Evolutionary conservation across 2,888 invertebrate genomes (phyloP).

Genomic region (Amitus sp.): DNA sequence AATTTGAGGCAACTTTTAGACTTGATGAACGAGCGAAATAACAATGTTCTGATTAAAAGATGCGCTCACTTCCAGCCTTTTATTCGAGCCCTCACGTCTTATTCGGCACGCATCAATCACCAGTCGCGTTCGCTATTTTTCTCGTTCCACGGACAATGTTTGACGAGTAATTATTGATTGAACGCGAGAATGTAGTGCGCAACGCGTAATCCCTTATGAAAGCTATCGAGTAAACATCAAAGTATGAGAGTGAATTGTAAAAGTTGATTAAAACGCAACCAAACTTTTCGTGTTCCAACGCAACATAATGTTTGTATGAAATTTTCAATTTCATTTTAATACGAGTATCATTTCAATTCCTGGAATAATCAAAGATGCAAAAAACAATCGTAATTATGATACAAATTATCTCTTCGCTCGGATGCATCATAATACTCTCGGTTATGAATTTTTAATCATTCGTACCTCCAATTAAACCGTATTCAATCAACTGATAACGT

Average conservation of each 20-base stretch:
- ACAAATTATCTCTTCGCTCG: too few species aligned
- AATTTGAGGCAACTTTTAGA: background rate
- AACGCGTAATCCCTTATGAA: background rate
- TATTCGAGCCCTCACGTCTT: background rate
- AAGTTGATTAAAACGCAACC: constrained; percentile 48
- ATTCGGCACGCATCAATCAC: background rate
- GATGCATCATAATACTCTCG: too few species aligned
- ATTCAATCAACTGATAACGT: too few species aligned
- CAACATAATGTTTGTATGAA: too few species aligned
- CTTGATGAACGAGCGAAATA: background rate
- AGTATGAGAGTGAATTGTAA: constrained; percentile 56
- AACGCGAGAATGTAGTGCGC: background rate
- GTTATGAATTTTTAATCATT: too few species aligned
- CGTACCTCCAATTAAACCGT: too few species aligned
- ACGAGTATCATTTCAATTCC: too few species aligned
- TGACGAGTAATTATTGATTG: background rate
- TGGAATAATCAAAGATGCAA: too few species aligned
- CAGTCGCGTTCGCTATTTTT: background rate
- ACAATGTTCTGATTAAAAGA: background rate
- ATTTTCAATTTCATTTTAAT: too few species aligned
- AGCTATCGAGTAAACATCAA: background rate
- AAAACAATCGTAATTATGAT: too few species aligned
- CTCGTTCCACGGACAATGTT: background rate
- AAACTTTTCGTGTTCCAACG: too few species aligned
- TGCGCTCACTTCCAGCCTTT: background rate